phyloP scores from a whole-genome alignment of 2,797 vertebrate species.

The Sitta carolinensis region DNA sequence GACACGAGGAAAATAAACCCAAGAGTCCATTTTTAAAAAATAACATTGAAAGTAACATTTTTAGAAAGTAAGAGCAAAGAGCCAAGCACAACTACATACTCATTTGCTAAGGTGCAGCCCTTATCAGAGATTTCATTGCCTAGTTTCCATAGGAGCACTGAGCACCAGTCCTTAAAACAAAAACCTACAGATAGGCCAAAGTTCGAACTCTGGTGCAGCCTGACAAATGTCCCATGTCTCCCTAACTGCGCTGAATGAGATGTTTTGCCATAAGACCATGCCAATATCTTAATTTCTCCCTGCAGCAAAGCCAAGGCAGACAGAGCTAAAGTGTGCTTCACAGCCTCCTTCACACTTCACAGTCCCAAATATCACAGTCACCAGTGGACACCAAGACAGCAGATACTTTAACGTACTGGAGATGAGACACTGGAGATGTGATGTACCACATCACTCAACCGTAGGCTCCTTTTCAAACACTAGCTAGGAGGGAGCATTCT shows the following conservation, averaged over 20 bases:
- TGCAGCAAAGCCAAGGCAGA: background rate
- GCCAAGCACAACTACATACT: background rate
- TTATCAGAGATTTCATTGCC: background rate
- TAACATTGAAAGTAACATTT: background rate
- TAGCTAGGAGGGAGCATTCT: background rate
- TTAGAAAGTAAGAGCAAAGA: background rate
- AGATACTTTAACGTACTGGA: background rate
- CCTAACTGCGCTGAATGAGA: background rate
- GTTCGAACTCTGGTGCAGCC: background rate
- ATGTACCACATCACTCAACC: background rate
- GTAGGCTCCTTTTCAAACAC: background rate
- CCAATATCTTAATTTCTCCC: background rate
- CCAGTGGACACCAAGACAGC: background rate
- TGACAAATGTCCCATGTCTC: background rate
- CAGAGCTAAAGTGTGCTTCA: background rate
- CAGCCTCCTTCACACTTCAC: accelerated
- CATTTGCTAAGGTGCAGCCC: background rate
- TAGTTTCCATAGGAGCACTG: background rate
- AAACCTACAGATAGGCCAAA: background rate
- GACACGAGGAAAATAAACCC: background rate
- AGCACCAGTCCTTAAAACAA: background rate
- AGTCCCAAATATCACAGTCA: background rate
- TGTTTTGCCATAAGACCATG: background rate
- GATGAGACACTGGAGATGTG: accelerated
- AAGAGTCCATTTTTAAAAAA: background rate